Conservation (phyloP, 1,140 invertebrate genomes). For the Meloidogyne floridensis region DNA sequence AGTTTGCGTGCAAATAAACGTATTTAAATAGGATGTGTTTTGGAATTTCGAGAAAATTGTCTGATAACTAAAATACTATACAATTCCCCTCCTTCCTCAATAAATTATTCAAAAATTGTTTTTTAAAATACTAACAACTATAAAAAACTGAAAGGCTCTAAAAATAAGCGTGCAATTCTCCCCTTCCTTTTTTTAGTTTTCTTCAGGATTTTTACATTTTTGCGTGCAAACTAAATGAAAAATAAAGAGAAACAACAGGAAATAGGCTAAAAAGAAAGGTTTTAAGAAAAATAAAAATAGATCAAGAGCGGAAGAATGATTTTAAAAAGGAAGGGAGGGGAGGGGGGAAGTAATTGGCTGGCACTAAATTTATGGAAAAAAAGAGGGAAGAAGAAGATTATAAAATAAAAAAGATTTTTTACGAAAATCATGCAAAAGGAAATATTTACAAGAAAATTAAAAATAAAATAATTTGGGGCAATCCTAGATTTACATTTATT, state of each 20-base stretch:
- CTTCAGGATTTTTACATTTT: slow-evolving; percentile 10
- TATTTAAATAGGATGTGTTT: too few species aligned
- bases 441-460: neutral
- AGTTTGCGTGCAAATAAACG: too few species aligned
- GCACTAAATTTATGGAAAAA: neutral
- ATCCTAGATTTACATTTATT: neutral
- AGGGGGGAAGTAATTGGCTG: neutral
- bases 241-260: neutral
- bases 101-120: too few species aligned
- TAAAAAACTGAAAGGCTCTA: neutral
- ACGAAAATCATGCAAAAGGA: neutral
- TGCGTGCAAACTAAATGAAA: slow-evolving; percentile 4
- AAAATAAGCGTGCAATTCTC: neutral
- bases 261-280: slow-evolving; percentile 3
- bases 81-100: too few species aligned
- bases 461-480: neutral
- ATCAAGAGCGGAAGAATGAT: neutral
- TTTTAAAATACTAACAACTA: too few species aligned
- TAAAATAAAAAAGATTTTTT: neutral
- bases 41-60: too few species aligned
- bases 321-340: neutral
- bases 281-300: neutral
- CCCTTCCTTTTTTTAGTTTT: neutral
- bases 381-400: neutral
- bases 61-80: too few species aligned